phyloP scores from a whole-genome alignment of 1,140 invertebrate species.

The Scylla paramamosain region DNA sequence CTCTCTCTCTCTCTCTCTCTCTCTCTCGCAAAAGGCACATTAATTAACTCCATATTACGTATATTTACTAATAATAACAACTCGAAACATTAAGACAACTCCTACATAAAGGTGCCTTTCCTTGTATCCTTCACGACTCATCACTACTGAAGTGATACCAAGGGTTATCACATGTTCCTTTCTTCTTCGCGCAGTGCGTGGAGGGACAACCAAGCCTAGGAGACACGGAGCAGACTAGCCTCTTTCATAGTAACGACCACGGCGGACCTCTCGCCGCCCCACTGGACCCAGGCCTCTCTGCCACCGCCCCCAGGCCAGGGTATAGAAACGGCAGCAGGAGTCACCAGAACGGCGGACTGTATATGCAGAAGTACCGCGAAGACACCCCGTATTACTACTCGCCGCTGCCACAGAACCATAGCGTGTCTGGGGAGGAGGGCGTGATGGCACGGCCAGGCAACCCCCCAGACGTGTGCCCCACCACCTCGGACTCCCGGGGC shows the following conservation, averaged over 20 bases:
- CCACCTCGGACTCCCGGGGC: not conserved
- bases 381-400: constrained; percentile 63
- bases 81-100: too few species aligned
- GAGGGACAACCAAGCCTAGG: constrained; percentile 48
- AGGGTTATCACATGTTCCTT: not conserved
- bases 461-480: constrained; percentile 68
- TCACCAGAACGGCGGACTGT: constrained; percentile 56
- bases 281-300: not conserved
- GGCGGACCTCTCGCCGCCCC: not conserved
- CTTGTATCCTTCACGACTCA: too few species aligned
- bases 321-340: constrained; percentile 6
- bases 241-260: constrained; percentile 24
- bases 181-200: not conserved
- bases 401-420: constrained; percentile 49
- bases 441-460: constrained; percentile 18
- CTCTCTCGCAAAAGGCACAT: not conserved
- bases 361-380: constrained; percentile 50
- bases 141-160: too few species aligned
- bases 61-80: too few species aligned
- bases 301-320: not conserved
- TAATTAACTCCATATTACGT: not conserved
- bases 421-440: not conserved
- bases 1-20: constrained; percentile 25
- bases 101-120: too few species aligned
- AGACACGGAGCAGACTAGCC: constrained; percentile 51